Evolutionary conservation across 2,113 vertebrate species (phyloP), one percentile per base, ranked within the genome.

Genomic region (Melanostigma gelatinosum): DNA sequence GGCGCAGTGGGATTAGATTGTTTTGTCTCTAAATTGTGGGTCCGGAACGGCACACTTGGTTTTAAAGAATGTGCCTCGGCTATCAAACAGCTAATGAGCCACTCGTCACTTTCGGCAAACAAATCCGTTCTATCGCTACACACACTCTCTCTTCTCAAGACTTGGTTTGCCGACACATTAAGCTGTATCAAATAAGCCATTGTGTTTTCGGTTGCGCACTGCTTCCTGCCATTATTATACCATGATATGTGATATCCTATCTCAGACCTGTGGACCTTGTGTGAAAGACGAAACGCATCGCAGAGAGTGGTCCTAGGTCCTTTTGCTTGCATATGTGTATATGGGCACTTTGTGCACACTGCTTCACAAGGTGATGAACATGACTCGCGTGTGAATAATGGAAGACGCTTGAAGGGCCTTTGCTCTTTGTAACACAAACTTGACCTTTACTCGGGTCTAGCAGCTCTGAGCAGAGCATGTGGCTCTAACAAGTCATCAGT

Each of bases 361-460:
- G 52, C 72, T 77, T 75, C 74, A 64, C 63, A 82, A 64, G 67
- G 38, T 70, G 70, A 74, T 62, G 73, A 66, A 83, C 11, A 82
- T 70, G 64, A 70, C 11, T 77, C 69, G 60, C 24, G 13, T 2
- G 58, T 10, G 11, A 85, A 88, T 83, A 74, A 77, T 62, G 79
- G 4, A 85, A 76, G 27, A 38, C 2, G 24, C 18, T 32, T 58
- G 48, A 69, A 77, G 67, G 69, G 63, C 64, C 48, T 80, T 64
- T 72, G 44, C 77, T 75, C 71, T 77, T 42, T 71, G 24, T 72
- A 66, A 70, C 67, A 42, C 40, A 67, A 42, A 75, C 65, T 55
- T 82, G 75, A 87, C 72, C 62, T 76, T 44, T 64, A 36, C 66
- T 52, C 18, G 44, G 24, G 15, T 57, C 3, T 34, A 61, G 22